phyloP scores from a whole-genome alignment of 30 jellyfish, hydroid and myxozoan genomes.

The Hydractinia echinata region DNA sequence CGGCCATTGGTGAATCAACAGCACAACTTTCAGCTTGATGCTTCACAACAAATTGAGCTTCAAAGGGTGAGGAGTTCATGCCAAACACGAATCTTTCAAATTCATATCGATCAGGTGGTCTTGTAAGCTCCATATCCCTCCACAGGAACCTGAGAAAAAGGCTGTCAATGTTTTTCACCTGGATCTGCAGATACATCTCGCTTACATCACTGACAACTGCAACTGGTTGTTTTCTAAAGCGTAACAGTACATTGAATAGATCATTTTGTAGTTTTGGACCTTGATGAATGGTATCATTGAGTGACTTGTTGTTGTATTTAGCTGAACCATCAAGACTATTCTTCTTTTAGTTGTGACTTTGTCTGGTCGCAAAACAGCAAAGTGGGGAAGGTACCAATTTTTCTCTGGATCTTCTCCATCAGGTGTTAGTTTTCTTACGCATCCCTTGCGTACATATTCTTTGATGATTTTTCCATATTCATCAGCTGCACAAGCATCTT shows the following conservation, averaged over 20 bases:
- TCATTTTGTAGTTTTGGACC: slow-evolving; percentile 34
- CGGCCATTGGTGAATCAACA: slow-evolving; percentile 40
- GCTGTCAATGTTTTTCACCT: slow-evolving; percentile 21
- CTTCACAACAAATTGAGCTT: slow-evolving; percentile 39
- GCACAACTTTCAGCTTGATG: slow-evolving; percentile 30
- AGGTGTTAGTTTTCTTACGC: not conserved
- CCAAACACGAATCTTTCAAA: slow-evolving; percentile 55
- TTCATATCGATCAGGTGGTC: slow-evolving; percentile 45
- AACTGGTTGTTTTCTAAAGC: slow-evolving; percentile 52
- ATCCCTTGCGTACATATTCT: slow-evolving; percentile 8
- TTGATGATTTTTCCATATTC: not conserved
- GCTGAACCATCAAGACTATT: slow-evolving; percentile 36
- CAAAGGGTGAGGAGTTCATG: slow-evolving; percentile 33
- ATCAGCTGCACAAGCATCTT: not conserved
- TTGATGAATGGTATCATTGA: slow-evolving; percentile 19
- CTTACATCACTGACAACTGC: slow-evolving; percentile 57
- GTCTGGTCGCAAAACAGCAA: slow-evolving; percentile 12
- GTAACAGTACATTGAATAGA: not conserved
- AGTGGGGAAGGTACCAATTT: slow-evolving; percentile 7
- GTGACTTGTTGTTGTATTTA: slow-evolving; percentile 30
- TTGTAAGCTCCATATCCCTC: slow-evolving; percentile 36
- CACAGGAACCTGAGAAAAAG: slow-evolving; percentile 44
- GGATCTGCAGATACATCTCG: slow-evolving; percentile 45
- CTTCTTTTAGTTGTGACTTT: slow-evolving; percentile 26
- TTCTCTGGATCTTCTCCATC: not conserved